These are phyloP conservation scores for Xylocopa sonorina DNA, from an alignment of 1,140 invertebrate genomes.

Conservation along the genomic window DNA sequence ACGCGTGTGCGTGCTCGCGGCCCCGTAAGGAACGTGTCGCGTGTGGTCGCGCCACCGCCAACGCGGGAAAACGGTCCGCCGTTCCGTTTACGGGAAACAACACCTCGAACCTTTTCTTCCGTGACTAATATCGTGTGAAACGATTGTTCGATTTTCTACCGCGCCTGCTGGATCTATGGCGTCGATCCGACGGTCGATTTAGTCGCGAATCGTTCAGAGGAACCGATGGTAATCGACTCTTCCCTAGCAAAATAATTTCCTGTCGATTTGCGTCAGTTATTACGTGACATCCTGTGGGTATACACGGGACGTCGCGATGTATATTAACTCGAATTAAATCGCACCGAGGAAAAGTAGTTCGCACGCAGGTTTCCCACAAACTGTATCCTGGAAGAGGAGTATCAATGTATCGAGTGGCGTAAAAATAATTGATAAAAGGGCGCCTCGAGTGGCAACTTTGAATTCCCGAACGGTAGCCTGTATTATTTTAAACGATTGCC, in stretches of 20 bases:
- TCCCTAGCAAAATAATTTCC: too few relatives aligned
- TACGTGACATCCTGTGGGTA: too few relatives aligned
- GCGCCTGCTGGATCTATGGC: neutral
- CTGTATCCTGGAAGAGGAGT: too few relatives aligned
- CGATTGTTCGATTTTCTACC: neutral
- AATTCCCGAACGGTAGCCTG: neutral
- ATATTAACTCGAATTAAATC: too few relatives aligned
- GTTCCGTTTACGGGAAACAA: slow-evolving; percentile 40
- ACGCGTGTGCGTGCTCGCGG: slow-evolving; percentile 1
- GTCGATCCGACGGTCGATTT: too few relatives aligned
- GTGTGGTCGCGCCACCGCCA: slow-evolving; percentile 6
- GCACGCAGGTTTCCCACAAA: too few relatives aligned
- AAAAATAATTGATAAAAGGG: neutral
- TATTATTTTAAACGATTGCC: slow-evolving; percentile 24
- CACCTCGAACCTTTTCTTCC: neutral
- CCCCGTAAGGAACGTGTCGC: neutral
- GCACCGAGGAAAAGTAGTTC: too few relatives aligned
- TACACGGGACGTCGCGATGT: too few relatives aligned
- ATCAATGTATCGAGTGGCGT: neutral
- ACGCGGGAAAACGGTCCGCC: neutral
- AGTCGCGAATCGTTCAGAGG: too few relatives aligned
- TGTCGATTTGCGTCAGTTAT: too few relatives aligned
- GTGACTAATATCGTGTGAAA: slow-evolving; percentile 21
- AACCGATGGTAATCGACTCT: too few relatives aligned
- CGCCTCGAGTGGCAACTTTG: neutral